Base-by-base conservation (phyloP, 2,888 invertebrate genomes). In the Drosophila aldrichi region DNA sequence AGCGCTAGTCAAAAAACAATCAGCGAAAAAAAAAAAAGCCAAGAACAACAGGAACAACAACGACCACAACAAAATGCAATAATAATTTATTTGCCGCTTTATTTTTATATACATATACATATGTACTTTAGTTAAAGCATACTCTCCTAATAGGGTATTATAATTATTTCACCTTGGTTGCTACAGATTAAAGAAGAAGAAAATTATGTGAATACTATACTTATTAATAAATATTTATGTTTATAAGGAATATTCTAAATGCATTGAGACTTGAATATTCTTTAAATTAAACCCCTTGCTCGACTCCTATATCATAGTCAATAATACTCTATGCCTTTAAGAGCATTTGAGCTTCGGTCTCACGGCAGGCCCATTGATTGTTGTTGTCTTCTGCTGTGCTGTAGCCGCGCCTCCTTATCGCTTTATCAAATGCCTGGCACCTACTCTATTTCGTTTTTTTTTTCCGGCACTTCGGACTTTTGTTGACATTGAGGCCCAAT, bases 401-500 rank as follows among this genome's bases (percentile, higher is more conserved):
- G 55, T 34, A 65, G 71, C 68, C 66, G 57, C 56, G 75, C 65
- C 77, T 70, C 64, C 82, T 80, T 83, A 85, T 85, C 72, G 70
- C 69, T 56, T 80, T 85, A 82, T 88, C 82, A 41, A 12, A 12
- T 22, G 20, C 32, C 43, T 2, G 52, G 18, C 56, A 57, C 36
- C 29, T 36, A 22, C 25, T 52, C 34, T 18, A 18, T 38, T 48
- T 44, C 38, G 38, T n/a, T 71, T 62, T 64, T 20, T 54, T 59
- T 20, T 36, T 70, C 49, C 48, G 68, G 60, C 72, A 69, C 66
- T 69, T 75, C 60, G 70, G 66, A 73, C 68, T 73, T 66, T 74
- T 75, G 71, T 76, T 87, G 74, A 75, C 85, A 87, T 82, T 84
- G 77, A 18, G 74, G 69, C 34, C 29, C 48, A 55, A 71, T 77